Evolutionary conservation across 2,113 vertebrate species (phyloP), one percentile per base, ranked within the genome.

Genomic region (Gymnocephalus cernua): DNA sequence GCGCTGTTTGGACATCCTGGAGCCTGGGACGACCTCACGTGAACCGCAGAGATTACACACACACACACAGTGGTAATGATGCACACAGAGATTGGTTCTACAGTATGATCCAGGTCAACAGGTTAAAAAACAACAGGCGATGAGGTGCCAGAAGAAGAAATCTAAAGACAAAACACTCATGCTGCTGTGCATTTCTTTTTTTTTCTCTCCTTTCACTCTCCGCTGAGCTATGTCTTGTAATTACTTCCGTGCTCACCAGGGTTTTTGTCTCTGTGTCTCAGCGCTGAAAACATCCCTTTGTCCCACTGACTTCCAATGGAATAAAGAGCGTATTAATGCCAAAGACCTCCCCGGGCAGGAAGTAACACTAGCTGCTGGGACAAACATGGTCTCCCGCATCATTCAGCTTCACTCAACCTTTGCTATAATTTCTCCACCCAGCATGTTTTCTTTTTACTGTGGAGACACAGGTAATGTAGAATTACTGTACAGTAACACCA

Each of bases 211-310:
- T 11, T 58, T 70, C 59, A 12, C 48, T 18, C 61, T 68, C 61
- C 3, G 6, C 74, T 67, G 71, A 71, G 56, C 63, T 44, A 14
- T 27, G 21, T 41, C 75, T 78, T 70, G 63, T 64, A 80, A 84
- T 82, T 53, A 74, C 73, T 78, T 61, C 29, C 23, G 56, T 15
- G 4, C 72, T 63, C 79, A 74, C 38, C 16, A 16, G 67, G 68
- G 29, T 63, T 74, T 71, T 64, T 45, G 19, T 48, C 25, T 48
- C n/a, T 64, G n/a, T 67, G 50, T 51, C 62, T 47, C 67, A 8
- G 66, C n/a, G 44, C 62, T 67, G 63, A 87, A 82, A 61, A 82
- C 72, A 58, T 82, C 61, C 29, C 58, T 74, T 86, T 84, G 48
- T 88, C 57, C 15, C 54, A 18, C 50, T 41, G 64, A 54, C 50